Conservation (phyloP, 2,797 vertebrate genomes). For the Synaphobranchus kaupii region DNA sequence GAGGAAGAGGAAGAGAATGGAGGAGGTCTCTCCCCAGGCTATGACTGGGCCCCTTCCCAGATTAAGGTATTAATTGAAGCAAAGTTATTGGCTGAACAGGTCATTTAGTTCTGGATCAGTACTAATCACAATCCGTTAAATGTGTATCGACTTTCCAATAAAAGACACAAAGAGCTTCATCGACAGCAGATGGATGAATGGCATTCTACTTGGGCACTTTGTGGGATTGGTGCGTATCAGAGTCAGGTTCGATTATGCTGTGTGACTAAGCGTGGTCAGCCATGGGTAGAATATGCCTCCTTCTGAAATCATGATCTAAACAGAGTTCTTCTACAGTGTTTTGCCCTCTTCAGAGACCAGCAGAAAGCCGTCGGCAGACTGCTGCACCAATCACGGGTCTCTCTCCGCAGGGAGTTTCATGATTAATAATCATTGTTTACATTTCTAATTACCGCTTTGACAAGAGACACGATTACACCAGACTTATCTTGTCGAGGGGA, state of each 20-base stretch:
- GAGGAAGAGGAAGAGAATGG: no score
- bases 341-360: not conserved
- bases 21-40: no score
- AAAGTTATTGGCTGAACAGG: not conserved
- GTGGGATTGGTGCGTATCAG: not conserved
- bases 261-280: no score
- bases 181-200: not conserved
- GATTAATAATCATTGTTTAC: not conserved
- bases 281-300: not conserved
- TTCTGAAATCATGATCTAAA: not conserved
- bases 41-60: no score
- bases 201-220: not conserved
- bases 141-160: not conserved
- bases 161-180: not conserved
- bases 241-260: no score
- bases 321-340: not conserved
- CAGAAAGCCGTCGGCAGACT: not conserved
- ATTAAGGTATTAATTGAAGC: constrained; percentile 7
- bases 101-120: not conserved
- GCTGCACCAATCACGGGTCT: not conserved
- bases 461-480: not conserved
- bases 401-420: not conserved
- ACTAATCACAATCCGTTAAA: not conserved
- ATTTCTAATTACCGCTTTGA: not conserved
- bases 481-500: not conserved